Conservation (phyloP, 2,113 vertebrate genomes). For the Dunckerocampus dactyliophorus region DNA sequence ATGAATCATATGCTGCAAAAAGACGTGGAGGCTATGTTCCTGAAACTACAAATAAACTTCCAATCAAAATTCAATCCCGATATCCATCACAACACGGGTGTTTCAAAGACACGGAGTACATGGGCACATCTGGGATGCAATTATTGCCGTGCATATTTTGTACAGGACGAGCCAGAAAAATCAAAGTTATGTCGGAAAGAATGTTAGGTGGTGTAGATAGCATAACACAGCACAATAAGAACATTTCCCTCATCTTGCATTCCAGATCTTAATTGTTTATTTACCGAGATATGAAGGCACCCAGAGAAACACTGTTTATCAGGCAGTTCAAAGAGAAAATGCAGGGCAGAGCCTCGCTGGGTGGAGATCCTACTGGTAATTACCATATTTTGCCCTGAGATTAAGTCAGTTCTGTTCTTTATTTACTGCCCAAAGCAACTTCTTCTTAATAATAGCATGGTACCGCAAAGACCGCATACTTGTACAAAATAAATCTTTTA, state of each 20-base stretch:
- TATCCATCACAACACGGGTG: no score
- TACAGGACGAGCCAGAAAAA: not conserved
- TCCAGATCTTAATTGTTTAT: conserved; percentile 50
- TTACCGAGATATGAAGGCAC: conserved; percentile 23
- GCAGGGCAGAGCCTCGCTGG: conserved; percentile 26
- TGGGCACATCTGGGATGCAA: not conserved
- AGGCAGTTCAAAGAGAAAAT: conserved; percentile 36
- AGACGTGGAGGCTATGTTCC: no score
- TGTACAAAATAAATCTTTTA: conserved; percentile 1
- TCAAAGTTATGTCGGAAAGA: not conserved
- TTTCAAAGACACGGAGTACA: not conserved
- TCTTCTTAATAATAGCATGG: not conserved
- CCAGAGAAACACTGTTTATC: conserved; percentile 26
- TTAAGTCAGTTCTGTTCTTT: conserved; percentile 5
- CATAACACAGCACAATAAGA: not conserved
- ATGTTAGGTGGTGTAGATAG: not conserved
- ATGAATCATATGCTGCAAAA: no score
- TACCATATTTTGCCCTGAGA: conserved; percentile 26
- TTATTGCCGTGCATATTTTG: not conserved
- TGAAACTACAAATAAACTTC: no score
- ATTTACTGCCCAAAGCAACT: conserved; percentile 22
- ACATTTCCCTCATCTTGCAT: conserved; percentile 18
- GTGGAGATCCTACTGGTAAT: conserved; percentile 42
- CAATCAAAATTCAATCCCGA: no score
- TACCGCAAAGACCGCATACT: not conserved